Evolutionary conservation across 2,888 invertebrate species (phyloP).

Genomic region (Lutraria lutraria): DNA sequence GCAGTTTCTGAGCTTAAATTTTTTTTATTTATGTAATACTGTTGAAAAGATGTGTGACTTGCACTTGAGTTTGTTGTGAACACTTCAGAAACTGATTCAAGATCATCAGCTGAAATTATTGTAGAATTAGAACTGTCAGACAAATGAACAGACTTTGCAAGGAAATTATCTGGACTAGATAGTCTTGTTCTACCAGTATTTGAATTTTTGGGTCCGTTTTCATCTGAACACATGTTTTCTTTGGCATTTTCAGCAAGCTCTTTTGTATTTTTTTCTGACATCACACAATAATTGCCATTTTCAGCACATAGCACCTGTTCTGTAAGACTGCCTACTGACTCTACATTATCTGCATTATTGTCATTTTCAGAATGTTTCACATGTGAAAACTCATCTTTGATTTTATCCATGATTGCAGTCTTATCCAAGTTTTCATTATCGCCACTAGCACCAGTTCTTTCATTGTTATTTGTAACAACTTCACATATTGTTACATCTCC

Average conservation of each 20-base stretch:
- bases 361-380: not conserved
- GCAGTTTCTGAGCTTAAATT: conserved; percentile 54
- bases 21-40: conserved; percentile 70
- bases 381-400: not conserved
- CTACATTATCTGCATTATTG: not conserved
- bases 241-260: not conserved
- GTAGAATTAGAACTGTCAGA: conserved; percentile 31
- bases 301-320: not conserved
- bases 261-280: not conserved
- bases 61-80: conserved; percentile 42
- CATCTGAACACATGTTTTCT: not conserved
- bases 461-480: not conserved
- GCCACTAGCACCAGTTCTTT: conserved; percentile 29
- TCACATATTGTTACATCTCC: not conserved
- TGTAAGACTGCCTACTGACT: not conserved
- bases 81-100: conserved; percentile 49
- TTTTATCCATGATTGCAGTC: not conserved
- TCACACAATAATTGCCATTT: not conserved
- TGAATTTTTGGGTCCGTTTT: not conserved
- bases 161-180: not conserved
- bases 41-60: conserved; percentile 62
- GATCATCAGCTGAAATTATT: conserved; percentile 36
- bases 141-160: not conserved
- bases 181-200: not conserved
- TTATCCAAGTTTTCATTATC: conserved; percentile 22